Conservation (phyloP, 2,888 invertebrate species). For the Cecidostiba fungosa region DNA sequence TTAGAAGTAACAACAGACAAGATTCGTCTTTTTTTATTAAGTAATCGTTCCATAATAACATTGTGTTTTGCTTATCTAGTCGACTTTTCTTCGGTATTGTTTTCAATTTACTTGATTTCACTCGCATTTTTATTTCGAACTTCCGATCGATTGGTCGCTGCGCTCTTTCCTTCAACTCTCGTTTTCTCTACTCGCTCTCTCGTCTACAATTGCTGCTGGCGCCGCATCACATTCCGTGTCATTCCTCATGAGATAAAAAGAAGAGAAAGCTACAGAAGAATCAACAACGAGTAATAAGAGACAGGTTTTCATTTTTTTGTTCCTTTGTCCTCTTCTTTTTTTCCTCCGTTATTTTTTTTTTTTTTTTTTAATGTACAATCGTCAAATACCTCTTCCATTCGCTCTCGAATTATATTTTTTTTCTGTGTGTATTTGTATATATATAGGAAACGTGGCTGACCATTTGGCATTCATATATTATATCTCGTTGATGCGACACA, state of each 20-base stretch:
- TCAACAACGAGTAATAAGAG: slow-evolving; percentile 51
- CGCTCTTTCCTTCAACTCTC: not conserved
- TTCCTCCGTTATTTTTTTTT: slow-evolving; percentile 34
- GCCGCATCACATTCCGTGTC: not conserved
- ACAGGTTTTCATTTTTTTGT: slow-evolving; percentile 49
- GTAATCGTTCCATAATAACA: slow-evolving; percentile 77
- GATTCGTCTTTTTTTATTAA: slow-evolving; percentile 75
- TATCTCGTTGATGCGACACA: slow-evolving; percentile 68
- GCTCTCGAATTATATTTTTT: slow-evolving; percentile 32
- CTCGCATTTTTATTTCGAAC: slow-evolving; percentile 48
- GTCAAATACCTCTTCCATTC: slow-evolving; percentile 30
- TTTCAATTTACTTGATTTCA: slow-evolving; percentile 61
- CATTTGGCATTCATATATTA: slow-evolving; percentile 68
- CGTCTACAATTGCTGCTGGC: not conserved
- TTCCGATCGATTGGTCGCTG: slow-evolving; percentile 51
- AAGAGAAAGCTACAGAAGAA: slow-evolving; percentile 45
- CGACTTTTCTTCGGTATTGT: slow-evolving; percentile 63
- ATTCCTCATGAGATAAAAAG: slow-evolving; percentile 42
- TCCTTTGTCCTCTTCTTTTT: slow-evolving; percentile 12
- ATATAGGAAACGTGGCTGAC: slow-evolving; percentile 71
- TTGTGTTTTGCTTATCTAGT: slow-evolving; percentile 71
- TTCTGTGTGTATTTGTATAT: slow-evolving; percentile 27
- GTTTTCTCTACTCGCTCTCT: not conserved
- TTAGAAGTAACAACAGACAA: slow-evolving; percentile 77
- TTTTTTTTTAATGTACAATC: slow-evolving; percentile 40